Evolutionary conservation across 1,140 invertebrate species (phyloP), one percentile per base, ranked within the genome.

Genomic region (Triops cancriformis): DNA sequence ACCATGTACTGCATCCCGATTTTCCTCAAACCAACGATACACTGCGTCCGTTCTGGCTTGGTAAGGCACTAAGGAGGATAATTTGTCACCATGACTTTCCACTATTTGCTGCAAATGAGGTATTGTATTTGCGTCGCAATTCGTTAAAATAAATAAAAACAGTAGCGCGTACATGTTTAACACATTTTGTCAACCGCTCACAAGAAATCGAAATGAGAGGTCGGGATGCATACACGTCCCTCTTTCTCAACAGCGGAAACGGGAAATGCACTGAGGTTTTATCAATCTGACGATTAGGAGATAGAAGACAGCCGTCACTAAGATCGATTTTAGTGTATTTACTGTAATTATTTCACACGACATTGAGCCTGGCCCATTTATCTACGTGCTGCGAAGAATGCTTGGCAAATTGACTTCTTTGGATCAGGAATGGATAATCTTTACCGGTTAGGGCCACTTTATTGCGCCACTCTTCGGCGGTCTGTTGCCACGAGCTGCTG

Each of bases 381-480:
- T 73, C 77, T 12, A 51, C 10, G 42, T 78, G 77, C 27, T 28
- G 42, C 26, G 73, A 45, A n/a, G 77, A 78, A 41, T 73, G 51
- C 45, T 78, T 78, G 73, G 77, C 64, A 26, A 78, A 78, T 9
- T 73, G 26, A 27, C 77, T 78, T 51, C 74, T 78, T 45, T 78
- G 77, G 28, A 78, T 73, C 5, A 78, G 28, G 5, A 78, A 73
- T 5, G 77, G 77, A 74, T 74, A 78, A 42, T 78, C 72, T 43
- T 78, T 78, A 1, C 77, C 77, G 27, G 72, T 78, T 45, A 78
- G 43, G 74, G 72, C 42, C 26, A 78, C 73, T 18, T 73, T 73
- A 78, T 78, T 78, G 28, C 42, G 28, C 43, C 42, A 42, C 10
- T 78, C 73, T 12, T 31, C 23, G 6, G 26, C 37, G 2, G 73